Conservation (phyloP, 2,888 invertebrate genomes). For the Cephus pulcher region DNA sequence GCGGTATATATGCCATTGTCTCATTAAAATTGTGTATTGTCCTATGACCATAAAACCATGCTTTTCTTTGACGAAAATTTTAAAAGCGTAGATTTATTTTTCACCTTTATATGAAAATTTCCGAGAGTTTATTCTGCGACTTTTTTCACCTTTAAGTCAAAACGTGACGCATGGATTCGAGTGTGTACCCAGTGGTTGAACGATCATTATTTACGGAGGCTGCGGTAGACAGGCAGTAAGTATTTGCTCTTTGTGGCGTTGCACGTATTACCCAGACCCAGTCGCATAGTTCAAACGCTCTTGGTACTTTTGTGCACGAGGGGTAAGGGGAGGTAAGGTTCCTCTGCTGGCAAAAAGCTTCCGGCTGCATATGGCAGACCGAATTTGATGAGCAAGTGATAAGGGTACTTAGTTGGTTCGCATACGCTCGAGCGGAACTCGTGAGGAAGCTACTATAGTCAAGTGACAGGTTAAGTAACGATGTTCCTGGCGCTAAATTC, state of each 20-base stretch:
- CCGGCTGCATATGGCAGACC: constrained; percentile 25
- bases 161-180: background rate
- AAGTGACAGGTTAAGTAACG: background rate
- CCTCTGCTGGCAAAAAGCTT: constrained; percentile 3
- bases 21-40: no score
- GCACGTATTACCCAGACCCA: no score
- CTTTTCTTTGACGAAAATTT: background rate
- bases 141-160: background rate
- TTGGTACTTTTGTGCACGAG: background rate
- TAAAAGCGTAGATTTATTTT: no score
- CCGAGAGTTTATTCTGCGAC: background rate
- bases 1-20: no score
- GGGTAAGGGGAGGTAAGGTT: background rate
- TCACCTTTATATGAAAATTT: background rate
- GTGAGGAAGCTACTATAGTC: no score
- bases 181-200: background rate
- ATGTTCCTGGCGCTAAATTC: no score
- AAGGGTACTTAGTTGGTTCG: constrained; percentile 16
- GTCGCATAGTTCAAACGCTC: constrained; percentile 6
- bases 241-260: background rate
- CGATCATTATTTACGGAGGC: constrained; percentile 48
- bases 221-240: constrained; percentile 34
- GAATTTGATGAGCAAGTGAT: constrained; percentile 27
- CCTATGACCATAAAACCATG: background rate
- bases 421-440: no score